phyloP scores from a whole-genome alignment of 2,113 vertebrate genomes.

The Kobus ellipsiprymnus region DNA sequence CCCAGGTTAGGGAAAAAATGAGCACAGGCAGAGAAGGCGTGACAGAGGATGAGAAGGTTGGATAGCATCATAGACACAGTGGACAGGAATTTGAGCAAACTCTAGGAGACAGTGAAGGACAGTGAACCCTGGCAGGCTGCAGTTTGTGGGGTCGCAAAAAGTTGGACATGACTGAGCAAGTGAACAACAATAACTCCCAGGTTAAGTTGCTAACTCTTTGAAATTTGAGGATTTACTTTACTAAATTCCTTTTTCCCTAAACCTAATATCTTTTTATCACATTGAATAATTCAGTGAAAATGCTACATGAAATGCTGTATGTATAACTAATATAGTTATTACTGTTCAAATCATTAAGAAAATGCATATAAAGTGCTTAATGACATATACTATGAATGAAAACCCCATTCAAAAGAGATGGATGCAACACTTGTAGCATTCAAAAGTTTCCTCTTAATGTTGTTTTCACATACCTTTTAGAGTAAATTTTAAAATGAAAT shows the following conservation, averaged over 20 bases:
- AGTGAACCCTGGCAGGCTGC: background rate
- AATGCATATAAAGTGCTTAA: background rate
- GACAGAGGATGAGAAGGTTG: background rate
- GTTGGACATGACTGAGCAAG: background rate
- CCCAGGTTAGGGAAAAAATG: background rate
- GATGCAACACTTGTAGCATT: background rate
- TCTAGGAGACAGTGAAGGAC: background rate
- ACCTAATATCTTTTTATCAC: background rate
- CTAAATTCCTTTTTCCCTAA: background rate
- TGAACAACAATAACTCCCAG: background rate
- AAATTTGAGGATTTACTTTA: conserved; percentile 1
- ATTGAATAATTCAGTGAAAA: background rate
- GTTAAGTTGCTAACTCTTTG: background rate
- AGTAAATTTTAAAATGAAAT: background rate
- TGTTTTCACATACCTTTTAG: background rate
- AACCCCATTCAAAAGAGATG: background rate
- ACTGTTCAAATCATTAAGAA: background rate
- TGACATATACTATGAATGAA: background rate
- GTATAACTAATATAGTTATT: background rate
- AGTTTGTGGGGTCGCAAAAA: background rate
- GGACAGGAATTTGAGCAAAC: background rate
- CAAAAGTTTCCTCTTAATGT: background rate
- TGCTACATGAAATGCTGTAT: background rate
- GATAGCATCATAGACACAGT: background rate
- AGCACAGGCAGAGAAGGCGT: background rate